phyloP scores from a whole-genome alignment of 2,888 invertebrate genomes.

The Pycnomerus fuliginosus region DNA sequence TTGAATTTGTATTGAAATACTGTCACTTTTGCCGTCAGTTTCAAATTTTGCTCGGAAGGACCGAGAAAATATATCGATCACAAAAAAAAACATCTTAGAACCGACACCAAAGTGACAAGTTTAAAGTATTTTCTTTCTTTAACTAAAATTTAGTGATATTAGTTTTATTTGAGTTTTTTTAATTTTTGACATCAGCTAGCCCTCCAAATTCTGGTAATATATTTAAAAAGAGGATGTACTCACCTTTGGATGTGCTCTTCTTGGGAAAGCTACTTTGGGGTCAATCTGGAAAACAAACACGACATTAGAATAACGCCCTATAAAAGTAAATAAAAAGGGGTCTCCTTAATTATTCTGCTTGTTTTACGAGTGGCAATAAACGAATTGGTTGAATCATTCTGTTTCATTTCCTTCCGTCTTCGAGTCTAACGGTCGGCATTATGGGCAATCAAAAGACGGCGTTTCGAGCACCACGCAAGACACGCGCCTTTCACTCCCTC shows the following conservation, averaged over 20 bases:
- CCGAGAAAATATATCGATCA: too few relatives aligned
- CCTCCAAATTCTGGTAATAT: too few relatives aligned
- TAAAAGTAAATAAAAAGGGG: constrained; percentile 39
- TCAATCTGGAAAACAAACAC: constrained; percentile 85
- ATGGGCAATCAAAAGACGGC: constrained; percentile 44
- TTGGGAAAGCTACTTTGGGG: constrained; percentile 99
- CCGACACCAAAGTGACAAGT: too few relatives aligned
- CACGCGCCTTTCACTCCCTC: constrained; percentile 27
- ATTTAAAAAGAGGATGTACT: too few relatives aligned
- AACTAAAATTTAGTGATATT: too few relatives aligned
- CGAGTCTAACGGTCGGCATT: constrained; percentile 39
- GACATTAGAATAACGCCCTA: constrained; percentile 24
- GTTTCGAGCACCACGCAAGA: constrained; percentile 37
- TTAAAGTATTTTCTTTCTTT: too few relatives aligned
- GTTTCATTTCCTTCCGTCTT: constrained; percentile 41
- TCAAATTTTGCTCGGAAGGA: too few relatives aligned
- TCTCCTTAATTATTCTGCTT: constrained; percentile 41
- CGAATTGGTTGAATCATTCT: constrained; percentile 43
- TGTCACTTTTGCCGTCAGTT: too few relatives aligned
- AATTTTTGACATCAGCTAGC: too few relatives aligned
- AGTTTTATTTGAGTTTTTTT: too few relatives aligned
- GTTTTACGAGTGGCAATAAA: constrained; percentile 44
- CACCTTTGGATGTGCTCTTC: constrained; percentile 98
- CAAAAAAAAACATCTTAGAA: too few relatives aligned
- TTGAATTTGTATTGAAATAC: too few relatives aligned